phyloP scores from a whole-genome alignment of 2,797 vertebrate species.

The Rhinoraja longicauda region DNA sequence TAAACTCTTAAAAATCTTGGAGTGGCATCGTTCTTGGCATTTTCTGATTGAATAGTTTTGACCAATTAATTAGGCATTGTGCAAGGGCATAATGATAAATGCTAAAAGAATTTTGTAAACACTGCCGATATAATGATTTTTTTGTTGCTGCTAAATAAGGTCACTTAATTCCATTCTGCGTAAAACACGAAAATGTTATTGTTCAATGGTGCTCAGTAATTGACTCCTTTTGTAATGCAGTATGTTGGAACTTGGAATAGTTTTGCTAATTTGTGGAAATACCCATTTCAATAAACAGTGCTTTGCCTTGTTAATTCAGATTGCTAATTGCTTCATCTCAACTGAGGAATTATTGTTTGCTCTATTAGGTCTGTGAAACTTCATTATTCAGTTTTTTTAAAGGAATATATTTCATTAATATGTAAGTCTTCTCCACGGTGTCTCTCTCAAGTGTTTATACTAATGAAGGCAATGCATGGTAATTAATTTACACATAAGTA shows the following conservation, averaged over 20 bases:
- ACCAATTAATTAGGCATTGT: neutral
- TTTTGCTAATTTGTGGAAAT: neutral
- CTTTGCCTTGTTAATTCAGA: neutral
- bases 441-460: no score
- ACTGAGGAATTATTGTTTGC: neutral
- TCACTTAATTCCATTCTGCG: neutral
- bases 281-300: neutral
- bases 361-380: neutral
- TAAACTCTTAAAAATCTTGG: neutral
- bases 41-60: neutral
- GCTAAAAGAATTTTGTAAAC: neutral
- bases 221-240: neutral
- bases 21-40: neutral
- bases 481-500: no score
- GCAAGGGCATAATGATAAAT: neutral
- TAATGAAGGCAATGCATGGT: no score
- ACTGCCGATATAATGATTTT: neutral
- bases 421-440: neutral
- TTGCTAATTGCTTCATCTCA: neutral
- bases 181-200: neutral
- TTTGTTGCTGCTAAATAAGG: neutral
- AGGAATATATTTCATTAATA: neutral
- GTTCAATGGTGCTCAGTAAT: neutral
- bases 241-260: neutral
- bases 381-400: neutral